Evolutionary conservation across 2,113 vertebrate genomes (phyloP).

Genomic region (Bufo gargarizans): DNA sequence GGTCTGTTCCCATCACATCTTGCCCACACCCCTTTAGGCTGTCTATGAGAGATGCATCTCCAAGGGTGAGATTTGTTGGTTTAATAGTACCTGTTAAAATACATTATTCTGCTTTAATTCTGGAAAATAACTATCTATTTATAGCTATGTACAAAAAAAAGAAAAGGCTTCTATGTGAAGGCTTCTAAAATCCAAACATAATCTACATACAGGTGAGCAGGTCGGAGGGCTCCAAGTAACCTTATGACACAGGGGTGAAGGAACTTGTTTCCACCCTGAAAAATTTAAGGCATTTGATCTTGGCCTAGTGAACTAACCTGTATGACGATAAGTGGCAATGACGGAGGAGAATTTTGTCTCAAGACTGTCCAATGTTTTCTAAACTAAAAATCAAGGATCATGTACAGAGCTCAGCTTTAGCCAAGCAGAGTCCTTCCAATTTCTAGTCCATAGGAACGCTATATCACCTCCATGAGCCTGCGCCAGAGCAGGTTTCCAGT

Average conservation of each 20-base stretch:
- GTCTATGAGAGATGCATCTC: constrained; percentile 10
- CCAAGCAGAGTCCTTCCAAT: constrained; percentile 3
- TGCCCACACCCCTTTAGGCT: background rate
- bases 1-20: background rate
- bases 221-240: background rate
- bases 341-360: background rate
- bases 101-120: constrained; percentile 4
- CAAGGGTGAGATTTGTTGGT: constrained; percentile 61
- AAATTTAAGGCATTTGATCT: constrained; percentile 50
- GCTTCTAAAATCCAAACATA: constrained; percentile 33
- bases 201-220: background rate
- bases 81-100: constrained; percentile 67
- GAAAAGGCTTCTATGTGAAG: background rate
- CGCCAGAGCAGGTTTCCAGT: constrained; percentile 63
- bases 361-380: background rate
- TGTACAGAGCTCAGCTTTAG: constrained; percentile 63
- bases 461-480: constrained; percentile 58
- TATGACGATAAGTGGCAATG: constrained; percentile 26
- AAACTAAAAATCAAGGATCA: constrained; percentile 53
- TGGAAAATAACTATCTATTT: constrained; percentile 33
- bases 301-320: constrained; percentile 13
- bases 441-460: constrained; percentile 43
- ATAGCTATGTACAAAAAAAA: constrained; percentile 26
- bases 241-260: constrained; percentile 22
- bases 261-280: background rate